A percentile compares a stretch with the other conserved stretches of the same genome.
Evolutionary conservation across 2,888 invertebrate species (phyloP).

Genomic region (Coelogynopora nodosa): DNA sequence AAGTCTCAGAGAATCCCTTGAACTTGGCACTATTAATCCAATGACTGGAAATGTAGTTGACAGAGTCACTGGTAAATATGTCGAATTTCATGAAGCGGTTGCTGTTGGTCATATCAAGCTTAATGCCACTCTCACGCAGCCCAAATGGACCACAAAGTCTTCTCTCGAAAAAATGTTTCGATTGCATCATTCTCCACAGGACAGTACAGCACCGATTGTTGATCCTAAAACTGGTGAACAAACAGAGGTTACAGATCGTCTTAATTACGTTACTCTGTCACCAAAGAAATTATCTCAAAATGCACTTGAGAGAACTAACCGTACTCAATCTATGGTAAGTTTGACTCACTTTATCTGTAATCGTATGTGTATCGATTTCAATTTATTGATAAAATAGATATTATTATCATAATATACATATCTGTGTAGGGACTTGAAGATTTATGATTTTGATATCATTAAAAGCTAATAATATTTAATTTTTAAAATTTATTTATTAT

Average conservation of each 20-base stretch:
- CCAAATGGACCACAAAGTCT: background rate
- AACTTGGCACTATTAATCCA: background rate
- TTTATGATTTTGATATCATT: no score
- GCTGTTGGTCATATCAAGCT: background rate
- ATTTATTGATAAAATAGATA: no score
- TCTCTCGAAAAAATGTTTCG: background rate
- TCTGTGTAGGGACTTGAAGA: no score
- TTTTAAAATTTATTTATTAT: no score
- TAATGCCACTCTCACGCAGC: background rate
- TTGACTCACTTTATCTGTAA: no score
- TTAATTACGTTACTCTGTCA: background rate
- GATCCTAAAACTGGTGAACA: constrained; percentile 9
- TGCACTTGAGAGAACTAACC: background rate
- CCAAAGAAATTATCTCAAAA: background rate
- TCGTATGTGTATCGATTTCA: no score
- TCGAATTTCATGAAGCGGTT: background rate
- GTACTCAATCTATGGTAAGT: constrained; percentile 1
- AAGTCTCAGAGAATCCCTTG: background rate
- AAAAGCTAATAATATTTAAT: no score
- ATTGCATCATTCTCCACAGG: background rate
- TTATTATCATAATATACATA: no score
- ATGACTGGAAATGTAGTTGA: background rate
- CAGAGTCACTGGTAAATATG: background rate
- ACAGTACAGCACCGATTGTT: background rate
- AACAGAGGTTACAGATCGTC: constrained; percentile 17